phyloP scores from a whole-genome alignment of 2,113 vertebrate species.

The Heterotis niloticus region DNA sequence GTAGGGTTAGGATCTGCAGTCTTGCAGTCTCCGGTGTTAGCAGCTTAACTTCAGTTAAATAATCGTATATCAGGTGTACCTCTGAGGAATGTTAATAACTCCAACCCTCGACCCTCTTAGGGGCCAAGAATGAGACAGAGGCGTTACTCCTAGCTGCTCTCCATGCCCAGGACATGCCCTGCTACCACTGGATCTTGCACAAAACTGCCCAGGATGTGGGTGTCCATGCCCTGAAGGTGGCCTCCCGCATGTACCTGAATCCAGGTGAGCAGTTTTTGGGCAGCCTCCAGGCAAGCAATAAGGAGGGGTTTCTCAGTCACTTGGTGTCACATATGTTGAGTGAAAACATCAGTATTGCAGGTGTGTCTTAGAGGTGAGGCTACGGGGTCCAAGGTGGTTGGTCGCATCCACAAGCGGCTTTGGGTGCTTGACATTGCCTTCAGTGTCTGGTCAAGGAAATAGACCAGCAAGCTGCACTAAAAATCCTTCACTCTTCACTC shows the following conservation, averaged over 20 bases:
- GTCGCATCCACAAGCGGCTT: background rate
- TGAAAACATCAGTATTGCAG: too few relatives aligned
- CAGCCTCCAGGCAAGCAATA: too few relatives aligned
- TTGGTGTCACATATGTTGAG: too few relatives aligned
- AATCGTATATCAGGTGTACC: background rate
- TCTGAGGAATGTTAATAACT: background rate
- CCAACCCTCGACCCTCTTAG: constrained; percentile 45
- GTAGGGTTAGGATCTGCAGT: too few relatives aligned
- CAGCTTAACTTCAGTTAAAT: too few relatives aligned
- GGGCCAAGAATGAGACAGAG: constrained; percentile 70
- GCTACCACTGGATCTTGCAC: constrained; percentile 63
- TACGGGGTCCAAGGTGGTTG: too few relatives aligned
- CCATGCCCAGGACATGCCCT: constrained; percentile 52
- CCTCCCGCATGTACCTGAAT: constrained; percentile 68
- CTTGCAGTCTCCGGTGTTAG: too few relatives aligned
- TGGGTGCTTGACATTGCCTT: background rate
- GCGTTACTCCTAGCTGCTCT: constrained; percentile 58
- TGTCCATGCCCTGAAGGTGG: constrained; percentile 56
- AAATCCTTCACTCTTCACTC: background rate
- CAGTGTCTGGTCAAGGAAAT: background rate
- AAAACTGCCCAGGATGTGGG: constrained; percentile 51
- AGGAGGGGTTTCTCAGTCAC: too few relatives aligned
- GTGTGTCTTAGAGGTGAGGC: too few relatives aligned
- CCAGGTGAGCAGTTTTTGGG: constrained; percentile 59
- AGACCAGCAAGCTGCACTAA: background rate